These are phyloP conservation scores for Oreochromis aureus DNA, from an alignment of 2,113 vertebrate genomes.

Conservation along the genomic window DNA sequence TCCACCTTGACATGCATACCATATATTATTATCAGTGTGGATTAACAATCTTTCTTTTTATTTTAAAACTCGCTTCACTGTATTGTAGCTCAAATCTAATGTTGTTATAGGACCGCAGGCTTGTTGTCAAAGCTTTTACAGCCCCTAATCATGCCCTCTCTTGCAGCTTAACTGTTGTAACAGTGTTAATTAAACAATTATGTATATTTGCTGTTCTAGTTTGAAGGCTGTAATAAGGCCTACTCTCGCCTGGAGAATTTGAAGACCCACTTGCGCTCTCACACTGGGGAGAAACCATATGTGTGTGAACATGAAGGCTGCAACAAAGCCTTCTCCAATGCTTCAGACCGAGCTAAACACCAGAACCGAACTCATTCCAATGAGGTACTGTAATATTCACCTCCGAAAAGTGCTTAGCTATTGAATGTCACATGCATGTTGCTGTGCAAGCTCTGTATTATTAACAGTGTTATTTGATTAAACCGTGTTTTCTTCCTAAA, in stretches of 20 bases:
- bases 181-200: neutral
- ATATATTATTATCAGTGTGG: neutral
- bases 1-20: neutral
- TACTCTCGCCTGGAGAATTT: conserved; percentile 97
- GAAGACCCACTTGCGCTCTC: conserved; percentile 93
- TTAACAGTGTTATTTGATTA: neutral
- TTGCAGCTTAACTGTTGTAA: neutral
- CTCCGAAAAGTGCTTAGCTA: neutral
- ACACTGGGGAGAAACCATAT: conserved; percentile 95
- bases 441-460: neutral
- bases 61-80: neutral
- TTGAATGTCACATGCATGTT: neutral
- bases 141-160: neutral
- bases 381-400: conserved; percentile 76
- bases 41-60: fast-evolving
- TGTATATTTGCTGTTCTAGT: conserved; percentile 65
- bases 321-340: conserved; percentile 97
- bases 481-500: neutral
- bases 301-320: conserved; percentile 96
- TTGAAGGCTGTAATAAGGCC: conserved; percentile 98
- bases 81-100: neutral
- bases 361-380: conserved; percentile 97
- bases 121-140: neutral
- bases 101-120: neutral
- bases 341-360: conserved; percentile 94